phyloP scores from a whole-genome alignment of 2,888 invertebrate species.

The Sceliomorpha sp. region DNA sequence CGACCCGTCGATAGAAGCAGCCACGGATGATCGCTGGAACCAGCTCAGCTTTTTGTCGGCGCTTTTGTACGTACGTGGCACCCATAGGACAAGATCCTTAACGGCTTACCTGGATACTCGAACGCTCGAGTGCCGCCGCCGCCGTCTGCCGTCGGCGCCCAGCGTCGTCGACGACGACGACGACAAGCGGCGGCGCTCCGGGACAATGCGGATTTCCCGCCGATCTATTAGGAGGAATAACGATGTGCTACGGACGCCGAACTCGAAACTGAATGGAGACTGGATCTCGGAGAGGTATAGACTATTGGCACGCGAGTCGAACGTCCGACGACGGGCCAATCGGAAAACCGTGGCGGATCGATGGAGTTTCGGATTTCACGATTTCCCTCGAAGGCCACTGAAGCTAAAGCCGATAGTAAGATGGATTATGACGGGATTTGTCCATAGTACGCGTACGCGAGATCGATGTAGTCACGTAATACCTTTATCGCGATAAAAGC shows the following conservation, averaged over 20 bases:
- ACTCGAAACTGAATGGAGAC: conserved; percentile 15
- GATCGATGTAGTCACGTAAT: conserved; percentile 10
- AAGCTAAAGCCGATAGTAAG: conserved; percentile 7
- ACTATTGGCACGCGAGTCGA: conserved; percentile 27
- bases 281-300: neutral
- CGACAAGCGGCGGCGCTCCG: conserved; percentile 47
- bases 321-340: neutral
- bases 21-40: conserved; percentile 33
- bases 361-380: conserved; percentile 41
- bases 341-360: conserved; percentile 30
- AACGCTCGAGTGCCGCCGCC: conserved; percentile 57
- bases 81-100: conserved; percentile 18
- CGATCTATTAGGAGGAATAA: conserved; percentile 74
- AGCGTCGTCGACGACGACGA: too few relatives aligned
- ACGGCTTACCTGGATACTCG: conserved; percentile 47
- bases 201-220: conserved; percentile 66
- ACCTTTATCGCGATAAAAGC: conserved; percentile 13
- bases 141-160: too few relatives aligned
- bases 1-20: conserved; percentile 45
- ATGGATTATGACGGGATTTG: conserved; percentile 25
- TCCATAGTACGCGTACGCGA: conserved; percentile 4
- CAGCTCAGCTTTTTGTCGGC: conserved; percentile 50
- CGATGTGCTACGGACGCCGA: conserved; percentile 39
- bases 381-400: conserved; percentile 12
- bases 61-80: conserved; percentile 32